phyloP scores from a whole-genome alignment of 2,113 vertebrate genomes.

The Formicarius rufipectus region DNA sequence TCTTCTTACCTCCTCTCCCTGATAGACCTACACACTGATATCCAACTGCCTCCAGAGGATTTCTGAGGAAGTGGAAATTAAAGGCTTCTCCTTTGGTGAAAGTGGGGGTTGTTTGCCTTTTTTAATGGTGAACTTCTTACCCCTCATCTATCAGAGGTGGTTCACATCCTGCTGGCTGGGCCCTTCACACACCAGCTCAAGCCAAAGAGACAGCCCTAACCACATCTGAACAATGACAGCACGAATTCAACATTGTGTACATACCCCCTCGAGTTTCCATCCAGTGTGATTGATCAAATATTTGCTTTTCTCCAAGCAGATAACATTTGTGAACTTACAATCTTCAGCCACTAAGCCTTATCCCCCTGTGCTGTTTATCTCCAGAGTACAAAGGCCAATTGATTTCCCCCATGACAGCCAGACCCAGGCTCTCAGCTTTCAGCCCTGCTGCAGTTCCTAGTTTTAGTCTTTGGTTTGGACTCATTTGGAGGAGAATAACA shows the following conservation, averaged over 20 bases:
- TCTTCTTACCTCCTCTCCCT: neutral
- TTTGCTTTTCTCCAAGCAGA: constrained; percentile 53
- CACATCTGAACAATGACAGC: neutral
- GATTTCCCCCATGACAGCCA: constrained; percentile 1
- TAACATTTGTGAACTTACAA: neutral
- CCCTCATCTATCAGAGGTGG: neutral
- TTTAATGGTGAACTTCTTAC: neutral
- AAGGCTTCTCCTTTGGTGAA: neutral
- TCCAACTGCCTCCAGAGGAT: neutral
- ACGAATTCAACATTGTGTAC: neutral
- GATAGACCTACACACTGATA: neutral
- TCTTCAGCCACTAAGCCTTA: constrained; percentile 4
- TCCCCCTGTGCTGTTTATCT: constrained; percentile 15
- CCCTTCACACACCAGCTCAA: neutral
- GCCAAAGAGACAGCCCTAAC: neutral
- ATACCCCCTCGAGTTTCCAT: neutral
- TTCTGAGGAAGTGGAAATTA: neutral
- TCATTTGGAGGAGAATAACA: neutral
- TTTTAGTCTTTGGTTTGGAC: neutral
- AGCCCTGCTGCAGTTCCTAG: neutral
- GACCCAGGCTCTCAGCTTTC: neutral
- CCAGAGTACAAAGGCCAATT: constrained; percentile 28
- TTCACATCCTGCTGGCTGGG: neutral
- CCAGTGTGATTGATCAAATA: neutral
- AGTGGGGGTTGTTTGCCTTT: neutral